Evolutionary conservation across 2,888 invertebrate species (phyloP).

Genomic region (Laothoe populi): DNA sequence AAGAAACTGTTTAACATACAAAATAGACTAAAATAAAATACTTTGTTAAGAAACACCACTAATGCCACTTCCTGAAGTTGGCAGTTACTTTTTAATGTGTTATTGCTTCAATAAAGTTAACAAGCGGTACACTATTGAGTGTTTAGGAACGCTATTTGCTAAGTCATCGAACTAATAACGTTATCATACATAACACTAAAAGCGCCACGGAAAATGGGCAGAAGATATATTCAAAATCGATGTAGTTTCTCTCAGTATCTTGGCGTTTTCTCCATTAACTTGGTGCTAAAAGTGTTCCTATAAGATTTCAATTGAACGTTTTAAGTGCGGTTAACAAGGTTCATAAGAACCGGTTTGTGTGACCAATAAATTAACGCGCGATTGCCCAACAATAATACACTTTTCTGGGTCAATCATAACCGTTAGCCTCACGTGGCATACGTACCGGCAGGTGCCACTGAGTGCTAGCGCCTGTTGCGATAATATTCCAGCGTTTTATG

Average conservation of each 20-base stretch:
- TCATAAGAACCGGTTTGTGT: neutral
- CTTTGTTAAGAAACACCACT: too few relatives aligned
- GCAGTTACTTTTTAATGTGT: too few relatives aligned
- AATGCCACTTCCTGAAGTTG: too few relatives aligned
- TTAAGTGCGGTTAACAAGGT: neutral
- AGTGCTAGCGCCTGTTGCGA: neutral
- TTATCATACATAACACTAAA: too few relatives aligned
- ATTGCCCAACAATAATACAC: neutral
- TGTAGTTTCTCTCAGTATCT: neutral
- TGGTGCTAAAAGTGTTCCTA: neutral
- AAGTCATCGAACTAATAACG: too few relatives aligned
- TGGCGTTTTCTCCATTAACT: conserved; percentile 1
- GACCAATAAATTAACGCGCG: neutral
- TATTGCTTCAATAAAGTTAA: too few relatives aligned
- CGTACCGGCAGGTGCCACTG: neutral
- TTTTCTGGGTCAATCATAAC: conserved; percentile 2
- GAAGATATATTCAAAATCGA: neutral
- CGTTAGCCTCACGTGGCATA: neutral
- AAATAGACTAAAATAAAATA: too few relatives aligned
- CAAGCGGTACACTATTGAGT: too few relatives aligned
- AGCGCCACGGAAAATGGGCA: too few relatives aligned
- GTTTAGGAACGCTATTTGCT: too few relatives aligned
- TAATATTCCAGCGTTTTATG: too few relatives aligned
- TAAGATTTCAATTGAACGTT: neutral
- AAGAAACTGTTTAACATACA: too few relatives aligned